Evolutionary conservation across 2,797 vertebrate genomes (phyloP).

Genomic region (Pseudochirops corinnae): DNA sequence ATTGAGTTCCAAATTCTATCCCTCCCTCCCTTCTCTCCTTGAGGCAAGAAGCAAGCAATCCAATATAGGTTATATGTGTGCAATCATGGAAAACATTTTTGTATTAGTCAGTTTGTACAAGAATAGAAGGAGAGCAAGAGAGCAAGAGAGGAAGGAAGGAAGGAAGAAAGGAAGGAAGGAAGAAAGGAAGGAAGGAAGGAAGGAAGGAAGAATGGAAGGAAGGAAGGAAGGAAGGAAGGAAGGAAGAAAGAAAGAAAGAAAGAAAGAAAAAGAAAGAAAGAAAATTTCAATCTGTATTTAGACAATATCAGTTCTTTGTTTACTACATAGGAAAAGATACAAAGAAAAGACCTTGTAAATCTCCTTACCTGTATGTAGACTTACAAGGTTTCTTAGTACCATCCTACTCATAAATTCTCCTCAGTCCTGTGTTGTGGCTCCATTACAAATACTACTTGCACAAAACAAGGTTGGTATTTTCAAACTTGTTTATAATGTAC

Average conservation of each 20-base stretch:
- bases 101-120: not conserved
- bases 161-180: too few species aligned
- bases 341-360: not conserved
- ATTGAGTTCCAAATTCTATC: not conserved
- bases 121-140: not conserved
- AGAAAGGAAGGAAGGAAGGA: too few species aligned
- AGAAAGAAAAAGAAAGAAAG: too few species aligned
- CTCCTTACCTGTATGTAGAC: not conserved
- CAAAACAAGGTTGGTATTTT: not conserved
- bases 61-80: not conserved
- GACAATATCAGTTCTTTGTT: not conserved
- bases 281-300: not conserved
- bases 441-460: not conserved
- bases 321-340: not conserved
- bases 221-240: too few species aligned
- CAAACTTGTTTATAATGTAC: not conserved
- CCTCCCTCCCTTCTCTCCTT: not conserved
- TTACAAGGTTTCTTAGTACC: not conserved
- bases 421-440: not conserved
- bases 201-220: too few species aligned
- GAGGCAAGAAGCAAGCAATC: not conserved
- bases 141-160: too few species aligned
- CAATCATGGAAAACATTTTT: not conserved
- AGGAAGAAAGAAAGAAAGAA: too few species aligned
- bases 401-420: not conserved